phyloP scores from a whole-genome alignment of 2,888 invertebrate species.

The Diploptera punctata region DNA sequence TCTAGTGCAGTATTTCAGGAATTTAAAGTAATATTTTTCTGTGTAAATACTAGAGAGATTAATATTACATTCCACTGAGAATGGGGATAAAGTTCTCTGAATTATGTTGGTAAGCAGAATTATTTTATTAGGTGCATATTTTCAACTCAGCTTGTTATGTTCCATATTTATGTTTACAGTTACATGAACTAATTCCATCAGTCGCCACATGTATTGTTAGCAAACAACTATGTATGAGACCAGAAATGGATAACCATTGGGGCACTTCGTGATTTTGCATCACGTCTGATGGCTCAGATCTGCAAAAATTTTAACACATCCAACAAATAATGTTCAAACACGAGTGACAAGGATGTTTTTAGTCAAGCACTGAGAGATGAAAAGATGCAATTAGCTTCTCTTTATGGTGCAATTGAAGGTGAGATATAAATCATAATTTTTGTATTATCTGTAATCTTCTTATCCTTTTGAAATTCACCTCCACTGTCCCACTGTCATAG shows the following conservation, averaged over 20 bases:
- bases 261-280: conserved; percentile 96
- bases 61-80: too few relatives aligned
- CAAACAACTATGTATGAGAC: conserved; percentile 91
- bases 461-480: too few relatives aligned
- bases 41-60: too few relatives aligned
- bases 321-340: conserved; percentile 94
- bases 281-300: conserved; percentile 90
- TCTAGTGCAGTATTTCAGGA: too few relatives aligned
- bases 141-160: too few relatives aligned
- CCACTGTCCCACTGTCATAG: too few relatives aligned
- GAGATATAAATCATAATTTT: too few relatives aligned
- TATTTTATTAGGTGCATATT: too few relatives aligned
- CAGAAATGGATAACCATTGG: conserved; percentile 99
- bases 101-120: too few relatives aligned
- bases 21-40: too few relatives aligned
- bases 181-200: conserved; percentile 96
- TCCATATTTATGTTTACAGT: conserved; percentile 68
- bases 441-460: too few relatives aligned
- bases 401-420: conserved; percentile 94
- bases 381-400: conserved; percentile 86
- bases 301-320: conserved; percentile 96
- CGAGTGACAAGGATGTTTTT: conserved; percentile 84
- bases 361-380: conserved; percentile 78
- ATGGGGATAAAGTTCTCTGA: too few relatives aligned
- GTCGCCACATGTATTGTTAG: conserved; percentile 97